Percentiles rank a stretch among this genome's conserved stretches.
Conservation (phyloP, 2,888 invertebrate genomes). For the Antheraea yamamai region DNA sequence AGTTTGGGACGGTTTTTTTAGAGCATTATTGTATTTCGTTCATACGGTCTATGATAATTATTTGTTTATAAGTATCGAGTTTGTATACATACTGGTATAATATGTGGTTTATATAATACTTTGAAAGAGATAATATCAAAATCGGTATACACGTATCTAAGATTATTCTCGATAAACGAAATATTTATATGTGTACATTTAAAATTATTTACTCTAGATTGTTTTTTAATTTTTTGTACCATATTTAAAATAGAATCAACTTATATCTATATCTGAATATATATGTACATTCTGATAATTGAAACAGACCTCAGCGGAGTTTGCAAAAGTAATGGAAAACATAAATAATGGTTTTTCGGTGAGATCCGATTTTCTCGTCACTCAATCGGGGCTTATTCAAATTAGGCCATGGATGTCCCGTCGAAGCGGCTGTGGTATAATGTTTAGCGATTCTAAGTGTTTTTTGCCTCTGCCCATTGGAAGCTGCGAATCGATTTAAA, state of each 20-base stretch:
- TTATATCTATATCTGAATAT: neutral
- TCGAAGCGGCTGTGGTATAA: conserved; percentile 18
- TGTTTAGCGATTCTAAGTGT: conserved; percentile 15
- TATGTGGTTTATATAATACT: no score
- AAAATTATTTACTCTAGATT: no score
- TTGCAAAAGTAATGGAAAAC: conserved; percentile 12
- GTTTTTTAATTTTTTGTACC: neutral
- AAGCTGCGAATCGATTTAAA: conserved; percentile 1
- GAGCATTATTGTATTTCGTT: no score
- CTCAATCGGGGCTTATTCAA: conserved; percentile 24
- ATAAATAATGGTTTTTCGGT: conserved; percentile 22
- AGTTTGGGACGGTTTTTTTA: no score
- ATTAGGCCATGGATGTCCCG: conserved; percentile 22
- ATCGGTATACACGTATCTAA: no score
- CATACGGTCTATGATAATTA: no score
- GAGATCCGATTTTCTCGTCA: conserved; percentile 21
- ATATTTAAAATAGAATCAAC: neutral
- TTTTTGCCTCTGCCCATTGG: conserved; percentile 9
- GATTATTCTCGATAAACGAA: no score
- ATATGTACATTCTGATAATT: conserved; percentile 2
- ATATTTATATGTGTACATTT: no score
- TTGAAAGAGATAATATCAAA: no score
- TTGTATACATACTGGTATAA: no score
- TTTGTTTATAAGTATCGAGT: no score
- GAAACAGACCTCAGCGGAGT: conserved; percentile 1